Base-by-base conservation (phyloP, 2,888 invertebrate species). In the Polydrusus pterygomalis region DNA sequence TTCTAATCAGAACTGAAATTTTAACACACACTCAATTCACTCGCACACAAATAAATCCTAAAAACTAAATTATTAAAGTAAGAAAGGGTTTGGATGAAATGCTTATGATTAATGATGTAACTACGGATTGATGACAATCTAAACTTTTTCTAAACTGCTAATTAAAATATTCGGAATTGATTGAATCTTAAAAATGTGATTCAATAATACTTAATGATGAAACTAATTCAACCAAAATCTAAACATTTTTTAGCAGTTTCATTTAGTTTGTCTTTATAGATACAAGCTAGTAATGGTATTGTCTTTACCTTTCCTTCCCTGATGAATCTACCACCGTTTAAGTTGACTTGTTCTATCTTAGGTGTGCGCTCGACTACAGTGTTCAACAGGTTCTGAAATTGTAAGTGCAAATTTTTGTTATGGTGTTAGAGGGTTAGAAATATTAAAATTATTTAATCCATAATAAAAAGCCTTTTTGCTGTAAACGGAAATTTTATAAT, bases 331-430 rank as follows among this genome's bases (percentile, higher is more conserved):
- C 97, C 98, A 85, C 98, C 98, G 85, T 96, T 96, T 83, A 95
- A 91, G 90, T 98, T 98, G 86, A 98, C 96, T 86, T 95, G 94
- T 88, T 99, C 98, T 86, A 99, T 96, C 88, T 95, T 94, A 84
- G 96, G 95, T 82, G 96, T 96, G 87, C 96, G 93, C 89, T 98
- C 98, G 86, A 96, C 94, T 81, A 97, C 95, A 87, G 93, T 94
- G 86, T 96, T 96, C 89, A 98, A 94, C 88, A 97, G 92, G 87
- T 93, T 95, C 98, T 98, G 91, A 77, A 87, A 86, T 78, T 62
- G 60, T 30, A 76, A 78, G 76, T 76, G 78, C 74, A 71, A 65
- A 49, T 38, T 7, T 54, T 51, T 77, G 77, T 77, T 77, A 77
- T 8, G 77, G 77, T 56, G 77, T 77, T 77, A 77, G 77, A 60